Evolutionary conservation across 1,140 invertebrate genomes (phyloP).

Genomic region (Penaeus japonicus): DNA sequence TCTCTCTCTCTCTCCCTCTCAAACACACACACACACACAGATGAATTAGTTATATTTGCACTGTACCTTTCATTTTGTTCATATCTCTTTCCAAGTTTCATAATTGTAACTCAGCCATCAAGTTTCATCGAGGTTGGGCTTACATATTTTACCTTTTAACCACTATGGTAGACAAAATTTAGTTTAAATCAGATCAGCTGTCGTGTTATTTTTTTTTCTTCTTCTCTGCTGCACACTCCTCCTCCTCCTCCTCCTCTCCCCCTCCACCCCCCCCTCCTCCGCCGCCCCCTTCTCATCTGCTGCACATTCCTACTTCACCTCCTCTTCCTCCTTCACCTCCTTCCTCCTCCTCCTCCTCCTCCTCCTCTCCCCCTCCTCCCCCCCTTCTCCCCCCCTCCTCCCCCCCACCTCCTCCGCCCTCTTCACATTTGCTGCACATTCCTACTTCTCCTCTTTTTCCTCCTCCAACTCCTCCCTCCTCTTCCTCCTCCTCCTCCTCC

Average conservation of each 20-base stretch:
- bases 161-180: too few species aligned
- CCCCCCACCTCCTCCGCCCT: background rate
- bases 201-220: background rate
- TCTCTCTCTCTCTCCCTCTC: too few species aligned
- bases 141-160: too few species aligned
- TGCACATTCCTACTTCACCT: background rate
- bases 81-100: too few species aligned
- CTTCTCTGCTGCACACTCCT: background rate
- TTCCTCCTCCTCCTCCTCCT: background rate
- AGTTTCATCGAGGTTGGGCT: too few species aligned
- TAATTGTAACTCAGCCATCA: too few species aligned
- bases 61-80: too few species aligned
- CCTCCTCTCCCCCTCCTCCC: background rate
- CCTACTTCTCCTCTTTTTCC: background rate
- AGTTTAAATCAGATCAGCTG: too few species aligned
- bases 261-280: background rate
- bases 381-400: background rate
- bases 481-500: background rate
- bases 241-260: background rate
- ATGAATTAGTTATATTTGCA: too few species aligned
- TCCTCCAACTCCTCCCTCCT: background rate
- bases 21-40: too few species aligned
- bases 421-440: background rate
- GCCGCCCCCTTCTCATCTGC: background rate
- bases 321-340: too few species aligned